Base-by-base conservation (phyloP, 2,113 vertebrate species). In the Piliocolobus tephrosceles region DNA sequence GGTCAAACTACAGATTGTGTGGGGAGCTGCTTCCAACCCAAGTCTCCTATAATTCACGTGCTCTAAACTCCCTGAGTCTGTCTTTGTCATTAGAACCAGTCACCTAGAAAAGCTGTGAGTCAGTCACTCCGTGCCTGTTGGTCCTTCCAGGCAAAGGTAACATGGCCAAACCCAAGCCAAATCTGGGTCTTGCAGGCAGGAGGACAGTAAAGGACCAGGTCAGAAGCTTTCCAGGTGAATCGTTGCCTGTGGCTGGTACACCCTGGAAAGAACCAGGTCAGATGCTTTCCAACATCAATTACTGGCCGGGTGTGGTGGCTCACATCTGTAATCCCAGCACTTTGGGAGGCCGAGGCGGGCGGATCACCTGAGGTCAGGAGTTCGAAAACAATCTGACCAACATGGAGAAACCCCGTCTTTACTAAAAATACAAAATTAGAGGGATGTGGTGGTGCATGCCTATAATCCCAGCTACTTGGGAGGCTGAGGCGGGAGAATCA, bases 221-320 rank as follows among this genome's bases (percentile, higher is more conserved):
- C 81, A 76, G 52, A 43, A 64, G 72, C 35, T 93, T 87, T 96
- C 68, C 78, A 58, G 30, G 14, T 14, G 72, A 94, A 23, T 80
- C 27, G 30, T 22, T 52, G 78, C n/a, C 72, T 95, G 38, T 73
- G 0, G 0, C 47, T 87, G 43, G 30, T 35, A 1, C 50, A n/a
- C 25, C 32, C 3, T 2, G 43, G 72, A 7, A 25, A 55, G 52
- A 6, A 20, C 18, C 52, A 55, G 52, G 52, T 55, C 52, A 20
- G 52, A 7, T 55, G 18, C 18, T 55, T 55, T 52, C 84, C 81
- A 58, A 38, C 38, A 81, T n/a, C 50, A 94, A 85, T 81, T 83
- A 20, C 18, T 55, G 52, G 18, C 52, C 0, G 6, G 6, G 52
- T 0, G 52, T 2, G 6, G 52, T 18, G 52, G 52, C 6, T 55